Evolutionary conservation across 2,888 invertebrate species (phyloP).

Genomic region (Cheilosia grossa): DNA sequence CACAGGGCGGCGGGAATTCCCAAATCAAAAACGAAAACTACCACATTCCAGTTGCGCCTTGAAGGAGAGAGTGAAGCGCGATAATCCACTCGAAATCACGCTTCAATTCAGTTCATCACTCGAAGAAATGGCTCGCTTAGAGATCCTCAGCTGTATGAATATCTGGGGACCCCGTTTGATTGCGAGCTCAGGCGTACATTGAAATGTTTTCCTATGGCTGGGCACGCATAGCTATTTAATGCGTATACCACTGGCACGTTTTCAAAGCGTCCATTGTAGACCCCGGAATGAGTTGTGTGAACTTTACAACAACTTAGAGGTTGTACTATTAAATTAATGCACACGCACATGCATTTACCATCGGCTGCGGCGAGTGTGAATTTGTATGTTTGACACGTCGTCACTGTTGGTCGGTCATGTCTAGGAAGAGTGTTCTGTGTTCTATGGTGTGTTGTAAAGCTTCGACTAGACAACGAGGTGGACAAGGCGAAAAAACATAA

Average conservation of each 20-base stretch:
- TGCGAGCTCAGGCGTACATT: conserved; percentile 37
- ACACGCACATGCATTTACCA: conserved; percentile 54
- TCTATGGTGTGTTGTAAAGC: conserved; percentile 10
- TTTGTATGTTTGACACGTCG: conserved; percentile 63
- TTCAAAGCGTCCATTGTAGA: conserved; percentile 31
- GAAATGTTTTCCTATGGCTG: conserved; percentile 45
- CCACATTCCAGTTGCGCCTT: conserved; percentile 31
- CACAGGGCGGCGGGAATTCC: conserved; percentile 20
- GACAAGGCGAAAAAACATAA: conserved; percentile 3
- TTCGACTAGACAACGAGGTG: conserved; percentile 40
- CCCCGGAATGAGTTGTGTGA: conserved; percentile 58
- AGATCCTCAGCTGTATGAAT: not conserved
- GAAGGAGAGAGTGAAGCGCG: conserved; percentile 25
- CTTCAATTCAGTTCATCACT: conserved; percentile 48
- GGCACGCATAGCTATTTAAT: conserved; percentile 50
- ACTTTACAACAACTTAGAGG: conserved; percentile 54
- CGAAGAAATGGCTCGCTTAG: conserved; percentile 9
- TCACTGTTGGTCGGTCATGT: conserved; percentile 20
- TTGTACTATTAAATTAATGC: conserved; percentile 56
- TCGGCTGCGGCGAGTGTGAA: conserved; percentile 16
- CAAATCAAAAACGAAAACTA: conserved; percentile 15
- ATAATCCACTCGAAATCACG: conserved; percentile 62
- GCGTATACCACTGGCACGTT: conserved; percentile 50
- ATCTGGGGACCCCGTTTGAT: not conserved
- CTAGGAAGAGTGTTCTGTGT: conserved; percentile 62